These are phyloP conservation scores for Acronicta leporina DNA, from an alignment of 2,888 invertebrate species.

Conservation along the genomic window DNA sequence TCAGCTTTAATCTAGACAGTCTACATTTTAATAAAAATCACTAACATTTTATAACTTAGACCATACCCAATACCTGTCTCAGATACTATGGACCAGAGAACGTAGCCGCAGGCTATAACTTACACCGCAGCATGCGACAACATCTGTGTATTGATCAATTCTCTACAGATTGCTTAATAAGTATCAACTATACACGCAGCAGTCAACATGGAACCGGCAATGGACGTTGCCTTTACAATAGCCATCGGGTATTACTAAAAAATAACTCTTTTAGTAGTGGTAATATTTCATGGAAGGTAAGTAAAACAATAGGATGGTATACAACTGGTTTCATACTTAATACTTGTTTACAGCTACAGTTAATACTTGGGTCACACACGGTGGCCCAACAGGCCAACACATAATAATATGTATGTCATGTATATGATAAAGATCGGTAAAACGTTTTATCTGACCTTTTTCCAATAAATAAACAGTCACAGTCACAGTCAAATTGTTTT, in stretches of 20 bases:
- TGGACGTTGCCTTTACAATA: slow-evolving; percentile 1
- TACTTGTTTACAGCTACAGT: slow-evolving; percentile 29
- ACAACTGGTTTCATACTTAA: slow-evolving; percentile 56
- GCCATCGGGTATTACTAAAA: slow-evolving; percentile 4
- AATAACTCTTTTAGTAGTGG: slow-evolving; percentile 25
- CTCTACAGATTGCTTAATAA: slow-evolving; percentile 36
- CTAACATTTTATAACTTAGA: slow-evolving; percentile 19
- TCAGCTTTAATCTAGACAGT: too few species aligned
- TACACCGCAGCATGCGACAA: slow-evolving; percentile 23
- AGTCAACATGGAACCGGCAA: slow-evolving; percentile 16
- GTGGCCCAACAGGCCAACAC: slow-evolving; percentile 2
- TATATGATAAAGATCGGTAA: too few species aligned
- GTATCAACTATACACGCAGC: not conserved
- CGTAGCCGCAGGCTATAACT: slow-evolving; percentile 52
- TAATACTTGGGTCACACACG: slow-evolving; percentile 9
- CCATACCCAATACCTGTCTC: slow-evolving; percentile 40
- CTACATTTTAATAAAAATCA: too few species aligned
- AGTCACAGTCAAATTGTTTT: too few species aligned
- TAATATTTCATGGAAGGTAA: slow-evolving; percentile 54
- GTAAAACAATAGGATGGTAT: slow-evolving; percentile 58
- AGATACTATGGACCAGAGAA: slow-evolving; percentile 52
- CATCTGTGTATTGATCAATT: slow-evolving; percentile 20
- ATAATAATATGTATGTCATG: too few species aligned
- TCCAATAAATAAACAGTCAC: too few species aligned
- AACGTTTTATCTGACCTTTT: too few species aligned